Evolutionary conservation across 2,888 invertebrate species (phyloP).

Genomic region (Dicyrtoma fusca): DNA sequence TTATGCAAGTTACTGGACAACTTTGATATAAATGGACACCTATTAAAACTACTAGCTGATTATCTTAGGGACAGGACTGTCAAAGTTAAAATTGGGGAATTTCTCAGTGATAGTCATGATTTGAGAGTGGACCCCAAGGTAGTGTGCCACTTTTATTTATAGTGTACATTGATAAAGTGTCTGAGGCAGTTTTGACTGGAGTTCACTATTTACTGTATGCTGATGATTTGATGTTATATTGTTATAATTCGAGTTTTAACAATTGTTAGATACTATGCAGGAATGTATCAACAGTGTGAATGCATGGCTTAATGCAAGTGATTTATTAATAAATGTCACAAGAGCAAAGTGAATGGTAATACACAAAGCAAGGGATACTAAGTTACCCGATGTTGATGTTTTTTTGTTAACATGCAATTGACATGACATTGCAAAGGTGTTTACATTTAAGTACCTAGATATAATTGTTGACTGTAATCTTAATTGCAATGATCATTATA

Average conservation of each 20-base stretch:
- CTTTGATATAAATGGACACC: constrained; percentile 29
- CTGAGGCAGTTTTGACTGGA: background rate
- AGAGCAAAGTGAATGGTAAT: too few relatives aligned
- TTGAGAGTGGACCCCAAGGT: constrained; percentile 39
- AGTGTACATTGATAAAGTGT: constrained; percentile 32
- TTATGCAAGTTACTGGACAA: constrained; percentile 43
- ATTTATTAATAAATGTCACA: background rate
- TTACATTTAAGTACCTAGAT: too few relatives aligned
- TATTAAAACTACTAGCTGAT: constrained; percentile 11
- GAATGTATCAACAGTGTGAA: background rate
- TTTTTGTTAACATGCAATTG: background rate
- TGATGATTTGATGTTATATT: constrained; percentile 38
- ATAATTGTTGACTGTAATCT: too few relatives aligned
- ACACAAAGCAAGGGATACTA: background rate
- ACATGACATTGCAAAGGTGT: background rate
- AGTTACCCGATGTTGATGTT: background rate
- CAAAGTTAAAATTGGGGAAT: constrained; percentile 1
- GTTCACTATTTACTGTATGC: constrained; percentile 33
- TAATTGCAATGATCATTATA: constrained; percentile 14
- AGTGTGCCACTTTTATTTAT: constrained; percentile 35
- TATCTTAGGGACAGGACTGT: constrained; percentile 20
- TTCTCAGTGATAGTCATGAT: constrained; percentile 2
- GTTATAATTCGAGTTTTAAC: background rate
- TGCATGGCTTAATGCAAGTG: background rate
- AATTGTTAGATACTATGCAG: background rate